Evolutionary conservation across 1,140 invertebrate genomes (phyloP).

Genomic region (Diploscapter pachys): DNA sequence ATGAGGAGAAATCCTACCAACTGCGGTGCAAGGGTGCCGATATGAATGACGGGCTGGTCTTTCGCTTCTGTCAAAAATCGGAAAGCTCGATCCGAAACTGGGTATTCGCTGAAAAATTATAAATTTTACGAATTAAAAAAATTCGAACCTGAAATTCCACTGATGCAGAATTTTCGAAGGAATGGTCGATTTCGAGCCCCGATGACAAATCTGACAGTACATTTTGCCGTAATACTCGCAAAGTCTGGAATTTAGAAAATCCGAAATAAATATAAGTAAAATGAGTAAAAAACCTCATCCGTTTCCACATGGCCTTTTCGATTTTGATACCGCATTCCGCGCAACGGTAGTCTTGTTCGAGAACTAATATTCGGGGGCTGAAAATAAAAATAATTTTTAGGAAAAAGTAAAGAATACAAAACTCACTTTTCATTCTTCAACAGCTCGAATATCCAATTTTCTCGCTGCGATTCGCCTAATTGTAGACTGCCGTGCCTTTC

Average conservation of each 20-base stretch:
- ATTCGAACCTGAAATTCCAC: constrained; percentile 11
- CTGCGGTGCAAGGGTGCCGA: background rate
- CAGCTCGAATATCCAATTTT: no score
- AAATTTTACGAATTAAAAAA: background rate
- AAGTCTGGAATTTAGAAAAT: background rate
- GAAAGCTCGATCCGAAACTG: constrained; percentile 7
- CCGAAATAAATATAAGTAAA: background rate
- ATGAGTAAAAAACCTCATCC: background rate
- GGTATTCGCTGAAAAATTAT: constrained; percentile 7
- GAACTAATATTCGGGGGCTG: no score
- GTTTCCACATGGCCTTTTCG: background rate
- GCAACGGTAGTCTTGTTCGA: background rate
- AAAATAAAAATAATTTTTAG: no score
- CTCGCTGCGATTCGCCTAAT: no score
- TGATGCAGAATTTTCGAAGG: constrained; percentile 8
- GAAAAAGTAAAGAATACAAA: no score
- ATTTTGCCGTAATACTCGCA: constrained; percentile 19
- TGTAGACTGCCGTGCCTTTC: no score
- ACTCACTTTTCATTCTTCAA: no score
- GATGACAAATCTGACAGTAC: constrained; percentile 7
- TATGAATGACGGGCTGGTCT: constrained; percentile 16
- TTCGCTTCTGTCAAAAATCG: constrained; percentile 11
- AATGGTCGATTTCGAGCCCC: constrained; percentile 11
- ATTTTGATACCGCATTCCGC: constrained; percentile 9
- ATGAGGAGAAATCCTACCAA: background rate